Evolutionary conservation across 2,797 vertebrate species (phyloP).

Genomic region (Pseudochirops corinnae): DNA sequence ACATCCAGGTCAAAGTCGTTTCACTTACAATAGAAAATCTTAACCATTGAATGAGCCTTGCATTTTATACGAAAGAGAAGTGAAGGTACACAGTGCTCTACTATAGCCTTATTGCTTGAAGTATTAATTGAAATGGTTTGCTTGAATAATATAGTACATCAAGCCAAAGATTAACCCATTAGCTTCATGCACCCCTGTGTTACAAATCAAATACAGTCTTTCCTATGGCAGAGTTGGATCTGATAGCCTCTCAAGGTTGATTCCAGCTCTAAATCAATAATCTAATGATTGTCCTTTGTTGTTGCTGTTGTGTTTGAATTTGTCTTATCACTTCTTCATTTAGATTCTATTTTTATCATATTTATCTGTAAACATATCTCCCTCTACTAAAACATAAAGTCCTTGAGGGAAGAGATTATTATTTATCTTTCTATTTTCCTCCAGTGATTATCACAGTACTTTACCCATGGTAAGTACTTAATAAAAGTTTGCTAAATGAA

Average conservation of each 20-base stretch:
- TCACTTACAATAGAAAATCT: neutral
- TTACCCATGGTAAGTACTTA: neutral
- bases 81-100: neutral
- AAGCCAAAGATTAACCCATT: neutral
- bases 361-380: neutral
- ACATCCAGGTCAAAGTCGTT: neutral
- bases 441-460: neutral
- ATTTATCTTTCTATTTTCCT: neutral
- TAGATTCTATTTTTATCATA: neutral
- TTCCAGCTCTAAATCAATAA: neutral
- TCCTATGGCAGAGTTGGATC: neutral
- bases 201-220: neutral
- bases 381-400: neutral
- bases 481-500: neutral
- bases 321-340: neutral
- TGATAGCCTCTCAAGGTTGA: neutral
- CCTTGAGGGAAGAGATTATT: neutral
- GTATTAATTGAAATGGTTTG: neutral
- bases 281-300: neutral
- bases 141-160: neutral
- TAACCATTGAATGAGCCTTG: neutral
- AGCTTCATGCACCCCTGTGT: neutral
- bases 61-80: neutral
- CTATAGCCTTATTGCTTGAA: neutral
- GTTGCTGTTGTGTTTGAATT: neutral